Base-by-base conservation (phyloP, 2,113 vertebrate genomes). In the Apodemus speciosus region DNA sequence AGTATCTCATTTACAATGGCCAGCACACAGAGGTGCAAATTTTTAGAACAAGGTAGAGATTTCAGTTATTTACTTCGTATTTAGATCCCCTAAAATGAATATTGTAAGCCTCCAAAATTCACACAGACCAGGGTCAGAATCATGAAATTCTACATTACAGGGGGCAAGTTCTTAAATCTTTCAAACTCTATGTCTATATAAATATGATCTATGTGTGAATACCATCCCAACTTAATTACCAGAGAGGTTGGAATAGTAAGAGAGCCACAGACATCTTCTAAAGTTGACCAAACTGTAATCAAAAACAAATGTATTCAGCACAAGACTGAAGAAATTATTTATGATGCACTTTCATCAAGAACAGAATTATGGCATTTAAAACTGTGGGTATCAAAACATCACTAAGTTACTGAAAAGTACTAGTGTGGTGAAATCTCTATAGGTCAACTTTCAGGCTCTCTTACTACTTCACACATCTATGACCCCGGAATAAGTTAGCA, bases 321-420 rank as follows among this genome's bases (percentile, higher is more conserved):
- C 5, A 85, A 75, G 30, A 85, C 38, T 83, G 58, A 71, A 80
- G 30, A 92, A 64, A 32, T 77, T 62, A 72, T 6, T 9, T 49
- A 64, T 71, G 60, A 80, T 51, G 51, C 8, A 76, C 7, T 71
- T 94, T 62, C 72, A 86, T 73, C 6, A 43, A 94, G 95, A 85
- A 15, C 0, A 40, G 4, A 81, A 27, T 46, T 0, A 25, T 86
- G 23, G 23, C 1, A 62, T 32, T 60, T 73, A 13, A 90, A 92
- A n/a, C 10, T 90, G 3, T 18, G 9, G 8, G 9, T 0, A n/a
- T 77, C 56, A 86, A 60, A 91, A 53, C 9, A 38, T 80, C 9
- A 20, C 30, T 40, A 51, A 25, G 14, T 71, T 80, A 76, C 43
- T 3, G 14, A 80, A 71, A 71, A 92, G 69, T 38, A 49, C n/a